Evolutionary conservation across 2,888 invertebrate genomes (phyloP).

Genomic region (Drosophila macrospina): DNA sequence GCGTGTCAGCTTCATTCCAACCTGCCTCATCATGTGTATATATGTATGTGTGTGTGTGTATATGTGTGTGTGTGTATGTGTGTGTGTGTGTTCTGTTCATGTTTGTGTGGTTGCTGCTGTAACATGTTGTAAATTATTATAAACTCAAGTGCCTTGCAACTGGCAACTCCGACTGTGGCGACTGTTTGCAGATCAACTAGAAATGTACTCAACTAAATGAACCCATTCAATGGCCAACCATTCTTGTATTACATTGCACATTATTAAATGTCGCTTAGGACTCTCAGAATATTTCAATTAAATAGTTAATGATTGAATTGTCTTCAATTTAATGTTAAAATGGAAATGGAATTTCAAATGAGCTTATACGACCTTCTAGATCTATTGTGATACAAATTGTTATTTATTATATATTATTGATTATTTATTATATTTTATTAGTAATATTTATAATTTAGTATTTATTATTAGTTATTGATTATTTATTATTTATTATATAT

Average conservation of each 20-base stretch:
- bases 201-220: slow-evolving; percentile 45
- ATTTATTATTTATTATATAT: too few relatives aligned
- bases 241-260: slow-evolving; percentile 10
- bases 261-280: slow-evolving; percentile 28
- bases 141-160: slow-evolving; percentile 68
- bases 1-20: slow-evolving; percentile 67
- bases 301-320: slow-evolving; percentile 11
- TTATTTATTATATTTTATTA: too few relatives aligned
- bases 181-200: slow-evolving; percentile 43
- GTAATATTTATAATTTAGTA: too few relatives aligned
- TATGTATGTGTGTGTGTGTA: too few relatives aligned
- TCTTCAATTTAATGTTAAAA: neutral
- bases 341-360: too few relatives aligned
- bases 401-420: too few relatives aligned
- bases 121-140: slow-evolving; percentile 73
- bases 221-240: slow-evolving; percentile 8
- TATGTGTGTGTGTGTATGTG: slow-evolving; percentile 5
- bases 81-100: slow-evolving; percentile 22
- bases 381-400: too few relatives aligned
- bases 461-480: too few relatives aligned
- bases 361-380: too few relatives aligned
- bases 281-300: slow-evolving; percentile 18
- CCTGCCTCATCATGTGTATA: slow-evolving; percentile 25
- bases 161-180: slow-evolving; percentile 45
- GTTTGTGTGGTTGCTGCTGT: slow-evolving; percentile 61